Evolutionary conservation across 2,888 invertebrate species (phyloP).

Genomic region (Acleris sparsana): DNA sequence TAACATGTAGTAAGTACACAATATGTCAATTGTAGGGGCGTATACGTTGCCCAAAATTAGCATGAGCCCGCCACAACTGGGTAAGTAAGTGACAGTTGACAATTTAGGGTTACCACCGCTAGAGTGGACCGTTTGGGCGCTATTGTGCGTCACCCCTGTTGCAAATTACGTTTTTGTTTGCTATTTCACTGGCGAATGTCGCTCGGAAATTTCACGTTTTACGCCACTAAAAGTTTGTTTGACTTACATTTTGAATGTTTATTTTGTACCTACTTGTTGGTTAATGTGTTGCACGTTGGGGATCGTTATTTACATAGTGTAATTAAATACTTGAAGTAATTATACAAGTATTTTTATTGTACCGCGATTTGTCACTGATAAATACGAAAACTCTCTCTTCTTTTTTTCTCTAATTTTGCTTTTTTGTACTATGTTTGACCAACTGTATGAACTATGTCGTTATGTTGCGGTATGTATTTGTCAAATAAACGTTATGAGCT

Average conservation of each 20-base stretch:
- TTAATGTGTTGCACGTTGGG: background rate
- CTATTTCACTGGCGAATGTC: conserved; percentile 63
- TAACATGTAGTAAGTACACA: conserved; percentile 31
- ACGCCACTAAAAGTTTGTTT: conserved; percentile 32
- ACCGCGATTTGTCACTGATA: too few relatives aligned
- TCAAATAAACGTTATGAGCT: too few relatives aligned
- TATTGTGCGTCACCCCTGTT: conserved; percentile 63
- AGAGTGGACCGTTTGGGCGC: conserved; percentile 55
- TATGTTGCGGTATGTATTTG: too few relatives aligned
- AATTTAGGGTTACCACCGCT: conserved; percentile 73
- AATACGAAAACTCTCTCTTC: too few relatives aligned
- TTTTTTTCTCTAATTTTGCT: too few relatives aligned
- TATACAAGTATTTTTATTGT: too few relatives aligned
- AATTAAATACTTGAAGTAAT: too few relatives aligned
- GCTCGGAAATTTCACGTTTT: conserved; percentile 51
- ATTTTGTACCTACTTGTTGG: conserved; percentile 19
- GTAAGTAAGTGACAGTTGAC: conserved; percentile 66
- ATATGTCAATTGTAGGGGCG: conserved; percentile 36
- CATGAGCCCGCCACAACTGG: conserved; percentile 68
- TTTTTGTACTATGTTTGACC: too few relatives aligned
- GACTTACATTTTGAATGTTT: conserved; percentile 29
- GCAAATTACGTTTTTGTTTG: conserved; percentile 79
- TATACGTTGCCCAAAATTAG: conserved; percentile 54
- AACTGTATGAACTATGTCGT: too few relatives aligned
- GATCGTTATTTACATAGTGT: background rate